A percentile compares a stretch with the other conserved stretches of the same genome.
phyloP scores from a whole-genome alignment of 2,888 invertebrate genomes.

The Polyommatus iphigenia region DNA sequence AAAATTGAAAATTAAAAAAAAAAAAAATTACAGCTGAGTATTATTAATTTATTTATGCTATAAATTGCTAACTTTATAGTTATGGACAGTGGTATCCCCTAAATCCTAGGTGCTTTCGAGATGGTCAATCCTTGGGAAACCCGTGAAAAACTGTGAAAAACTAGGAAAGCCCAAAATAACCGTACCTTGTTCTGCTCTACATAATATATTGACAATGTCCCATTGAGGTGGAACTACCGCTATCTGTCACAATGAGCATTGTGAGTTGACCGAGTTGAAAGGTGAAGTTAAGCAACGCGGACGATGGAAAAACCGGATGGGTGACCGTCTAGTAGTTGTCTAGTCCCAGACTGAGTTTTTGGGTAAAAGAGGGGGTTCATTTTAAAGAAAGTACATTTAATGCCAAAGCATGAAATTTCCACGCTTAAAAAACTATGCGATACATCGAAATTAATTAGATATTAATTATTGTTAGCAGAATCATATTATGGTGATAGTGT shows the following conservation, averaged over 20 bases:
- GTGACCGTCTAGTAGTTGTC: neutral
- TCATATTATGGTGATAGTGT: too few relatives aligned
- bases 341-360: neutral
- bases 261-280: neutral
- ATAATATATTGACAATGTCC: slow-evolving; percentile 23
- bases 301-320: neutral
- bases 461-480: too few relatives aligned
- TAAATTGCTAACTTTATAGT: too few relatives aligned
- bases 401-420: too few relatives aligned
- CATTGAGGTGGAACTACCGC: slow-evolving; percentile 27
- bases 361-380: neutral
- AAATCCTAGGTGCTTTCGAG: too few relatives aligned
- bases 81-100: too few relatives aligned
- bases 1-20: too few relatives aligned
- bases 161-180: neutral
- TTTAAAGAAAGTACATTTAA: too few relatives aligned
- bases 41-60: too few relatives aligned
- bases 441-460: too few relatives aligned
- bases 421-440: too few relatives aligned
- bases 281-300: neutral
- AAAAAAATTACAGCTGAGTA: too few relatives aligned
- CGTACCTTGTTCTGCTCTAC: slow-evolving; percentile 18
- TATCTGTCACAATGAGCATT: slow-evolving; percentile 6
- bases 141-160: neutral
- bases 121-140: neutral